These are phyloP conservation scores for Teleopsis dalmanni DNA, from an alignment of 1,140 invertebrate genomes.

Conservation along the genomic window DNA sequence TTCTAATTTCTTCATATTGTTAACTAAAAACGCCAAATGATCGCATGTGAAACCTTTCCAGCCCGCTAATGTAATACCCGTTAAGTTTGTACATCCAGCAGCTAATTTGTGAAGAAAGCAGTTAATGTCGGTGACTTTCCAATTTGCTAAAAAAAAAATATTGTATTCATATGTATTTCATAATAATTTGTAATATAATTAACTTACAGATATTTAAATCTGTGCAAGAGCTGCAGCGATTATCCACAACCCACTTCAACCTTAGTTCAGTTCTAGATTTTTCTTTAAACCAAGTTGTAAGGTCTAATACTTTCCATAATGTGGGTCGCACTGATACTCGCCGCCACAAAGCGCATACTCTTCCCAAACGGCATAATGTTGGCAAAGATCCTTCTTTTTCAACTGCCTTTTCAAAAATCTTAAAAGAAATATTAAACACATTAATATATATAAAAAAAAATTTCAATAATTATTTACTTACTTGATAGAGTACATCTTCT, in stretches of 20 bases:
- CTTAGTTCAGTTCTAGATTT: constrained; percentile 64
- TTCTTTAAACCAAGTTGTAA: constrained; percentile 64
- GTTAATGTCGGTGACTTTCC: constrained; percentile 56
- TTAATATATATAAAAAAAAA: background rate
- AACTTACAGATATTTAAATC: constrained; percentile 68
- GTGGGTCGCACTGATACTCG: constrained; percentile 56
- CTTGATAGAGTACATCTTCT: constrained; percentile 52
- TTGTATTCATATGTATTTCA: too few relatives aligned
- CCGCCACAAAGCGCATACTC: constrained; percentile 69
- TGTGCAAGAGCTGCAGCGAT: constrained; percentile 61
- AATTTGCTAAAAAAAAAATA: constrained; percentile 50
- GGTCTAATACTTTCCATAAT: constrained; percentile 70
- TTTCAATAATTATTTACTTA: constrained; percentile 10
- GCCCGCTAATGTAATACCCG: constrained; percentile 61
- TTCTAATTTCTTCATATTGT: constrained; percentile 56
- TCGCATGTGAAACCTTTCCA: constrained; percentile 66
- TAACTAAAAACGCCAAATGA: constrained; percentile 59
- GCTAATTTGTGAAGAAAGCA: constrained; percentile 58
- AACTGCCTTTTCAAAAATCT: constrained; percentile 63
- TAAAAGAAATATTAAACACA: too few relatives aligned
- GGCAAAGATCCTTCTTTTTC: constrained; percentile 63
- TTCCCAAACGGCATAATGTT: constrained; percentile 59
- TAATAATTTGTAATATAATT: too few relatives aligned
- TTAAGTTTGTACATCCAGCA: constrained; percentile 57
- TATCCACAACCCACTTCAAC: constrained; percentile 67